A percentile compares a stretch with the other conserved stretches of the same genome.
Evolutionary conservation across 2,113 vertebrate species (phyloP).

Genomic region (Sinosuthora webbiana): DNA sequence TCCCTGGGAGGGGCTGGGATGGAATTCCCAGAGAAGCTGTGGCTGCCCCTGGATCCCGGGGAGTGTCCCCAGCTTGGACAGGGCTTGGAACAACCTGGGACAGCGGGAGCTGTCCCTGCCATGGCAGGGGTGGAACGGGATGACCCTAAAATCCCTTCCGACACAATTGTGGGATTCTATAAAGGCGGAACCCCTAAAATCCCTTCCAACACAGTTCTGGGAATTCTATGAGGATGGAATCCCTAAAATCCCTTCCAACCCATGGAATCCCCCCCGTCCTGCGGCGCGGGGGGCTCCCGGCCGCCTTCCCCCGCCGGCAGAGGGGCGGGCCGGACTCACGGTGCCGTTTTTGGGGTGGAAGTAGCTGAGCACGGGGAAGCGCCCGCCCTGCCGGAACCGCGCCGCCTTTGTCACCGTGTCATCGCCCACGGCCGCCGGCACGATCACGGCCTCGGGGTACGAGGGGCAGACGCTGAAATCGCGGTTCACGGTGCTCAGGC

Average conservation of each 20-base stretch:
- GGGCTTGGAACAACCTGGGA: accelerated
- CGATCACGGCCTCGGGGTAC: constrained; percentile 74
- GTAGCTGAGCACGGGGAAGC: constrained; percentile 84
- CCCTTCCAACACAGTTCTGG: too few relatives aligned
- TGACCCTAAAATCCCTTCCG: not conserved
- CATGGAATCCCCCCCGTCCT: not conserved
- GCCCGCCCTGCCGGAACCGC: constrained; percentile 81
- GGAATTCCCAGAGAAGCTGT: accelerated
- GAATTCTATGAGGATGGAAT: too few relatives aligned
- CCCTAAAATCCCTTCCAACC: too few relatives aligned
- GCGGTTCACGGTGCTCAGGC: constrained; percentile 78
- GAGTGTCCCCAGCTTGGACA: accelerated
- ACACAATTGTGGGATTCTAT: not conserved
- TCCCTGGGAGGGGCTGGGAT: not conserved
- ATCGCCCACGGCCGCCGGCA: constrained; percentile 71
- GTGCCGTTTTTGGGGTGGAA: constrained; percentile 76
- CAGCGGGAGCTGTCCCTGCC: accelerated
- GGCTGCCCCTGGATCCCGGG: not conserved
- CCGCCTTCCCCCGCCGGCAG: accelerated
- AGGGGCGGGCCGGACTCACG: constrained; percentile 59
- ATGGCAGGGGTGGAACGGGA: not conserved
- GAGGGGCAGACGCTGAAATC: constrained; percentile 78
- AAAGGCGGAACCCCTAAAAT: too few relatives aligned
- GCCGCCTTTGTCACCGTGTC: constrained; percentile 67
- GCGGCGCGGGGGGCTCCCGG: accelerated